Conservation (phyloP, 2,888 invertebrate species). For the Drosophila pegasa region DNA sequence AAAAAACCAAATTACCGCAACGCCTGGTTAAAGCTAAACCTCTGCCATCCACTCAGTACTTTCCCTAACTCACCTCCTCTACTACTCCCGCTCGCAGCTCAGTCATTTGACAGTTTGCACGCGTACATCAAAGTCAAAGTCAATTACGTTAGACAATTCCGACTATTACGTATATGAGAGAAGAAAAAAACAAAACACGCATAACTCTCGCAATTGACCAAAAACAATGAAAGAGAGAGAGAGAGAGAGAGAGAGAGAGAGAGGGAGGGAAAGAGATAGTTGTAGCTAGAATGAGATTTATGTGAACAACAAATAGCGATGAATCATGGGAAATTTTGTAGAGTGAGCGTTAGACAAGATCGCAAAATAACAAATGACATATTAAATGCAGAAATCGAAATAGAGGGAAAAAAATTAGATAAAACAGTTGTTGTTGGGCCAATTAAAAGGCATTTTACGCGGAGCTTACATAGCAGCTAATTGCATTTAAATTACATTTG, state of each 20-base stretch:
- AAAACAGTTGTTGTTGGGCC: slow-evolving; percentile 14
- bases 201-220: slow-evolving; percentile 49
- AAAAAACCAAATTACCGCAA: not conserved
- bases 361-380: slow-evolving; percentile 52
- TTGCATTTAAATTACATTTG: slow-evolving; percentile 50
- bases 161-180: slow-evolving; percentile 45
- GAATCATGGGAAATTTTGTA: slow-evolving; percentile 46
- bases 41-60: not conserved
- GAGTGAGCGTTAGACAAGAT: slow-evolving; percentile 11
- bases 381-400: slow-evolving; percentile 46
- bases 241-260: not conserved
- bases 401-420: not conserved
- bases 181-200: slow-evolving; percentile 6
- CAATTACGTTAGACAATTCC: slow-evolving; percentile 57
- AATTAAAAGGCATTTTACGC: slow-evolving; percentile 37
- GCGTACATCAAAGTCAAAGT: slow-evolving; percentile 67
- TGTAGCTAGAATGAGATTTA: slow-evolving; percentile 7
- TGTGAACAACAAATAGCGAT: slow-evolving; percentile 51
- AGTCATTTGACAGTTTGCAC: slow-evolving; percentile 37
- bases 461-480: slow-evolving; percentile 35
- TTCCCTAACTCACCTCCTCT: not conserved
- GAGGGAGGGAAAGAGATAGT: not conserved
- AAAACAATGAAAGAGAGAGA: slow-evolving; percentile 19
- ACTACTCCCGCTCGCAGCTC: not conserved
- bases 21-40: not conserved